These are phyloP conservation scores for Aleiodes leptofemur DNA, from an alignment of 2,888 invertebrate genomes.

Conservation along the genomic window DNA sequence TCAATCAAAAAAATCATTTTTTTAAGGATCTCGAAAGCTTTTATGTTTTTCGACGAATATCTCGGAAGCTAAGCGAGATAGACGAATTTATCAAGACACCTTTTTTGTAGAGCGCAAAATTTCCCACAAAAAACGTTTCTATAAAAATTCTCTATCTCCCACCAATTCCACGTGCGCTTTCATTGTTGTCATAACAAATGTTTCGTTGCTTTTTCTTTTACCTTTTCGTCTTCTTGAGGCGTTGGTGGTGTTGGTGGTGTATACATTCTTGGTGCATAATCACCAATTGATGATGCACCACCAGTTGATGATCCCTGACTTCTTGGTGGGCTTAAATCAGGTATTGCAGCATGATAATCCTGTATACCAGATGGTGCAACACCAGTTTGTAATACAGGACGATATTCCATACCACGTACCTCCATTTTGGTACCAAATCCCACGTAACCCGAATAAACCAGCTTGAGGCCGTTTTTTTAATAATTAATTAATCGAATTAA, in stretches of 20 bases:
- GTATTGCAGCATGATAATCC: conserved; percentile 74
- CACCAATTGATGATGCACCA: conserved; percentile 73
- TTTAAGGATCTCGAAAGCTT: too few species aligned
- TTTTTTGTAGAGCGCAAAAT: too few species aligned
- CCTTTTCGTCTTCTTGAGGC: conserved; percentile 74
- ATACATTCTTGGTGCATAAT: conserved; percentile 74
- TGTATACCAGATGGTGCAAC: conserved; percentile 67
- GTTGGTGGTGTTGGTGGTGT: conserved; percentile 74
- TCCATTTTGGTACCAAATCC: conserved; percentile 75
- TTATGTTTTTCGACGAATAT: too few species aligned
- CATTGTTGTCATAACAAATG: too few species aligned
- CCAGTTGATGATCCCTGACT: conserved; percentile 74
- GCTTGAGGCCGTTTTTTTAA: conserved; percentile 67
- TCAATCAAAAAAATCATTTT: too few species aligned
- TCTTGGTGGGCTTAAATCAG: conserved; percentile 73
- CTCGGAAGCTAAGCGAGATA: too few species aligned
- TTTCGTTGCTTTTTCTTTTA: conserved; percentile 53
- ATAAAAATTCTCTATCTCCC: background rate
- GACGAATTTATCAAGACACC: too few species aligned
- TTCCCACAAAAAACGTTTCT: too few species aligned
- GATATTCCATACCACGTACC: conserved; percentile 78
- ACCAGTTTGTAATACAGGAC: conserved; percentile 76
- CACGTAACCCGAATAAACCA: conserved; percentile 68
- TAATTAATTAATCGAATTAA: background rate
- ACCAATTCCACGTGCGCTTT: background rate